Base-by-base conservation (phyloP, 1,140 invertebrate species). In the Apis cerana region DNA sequence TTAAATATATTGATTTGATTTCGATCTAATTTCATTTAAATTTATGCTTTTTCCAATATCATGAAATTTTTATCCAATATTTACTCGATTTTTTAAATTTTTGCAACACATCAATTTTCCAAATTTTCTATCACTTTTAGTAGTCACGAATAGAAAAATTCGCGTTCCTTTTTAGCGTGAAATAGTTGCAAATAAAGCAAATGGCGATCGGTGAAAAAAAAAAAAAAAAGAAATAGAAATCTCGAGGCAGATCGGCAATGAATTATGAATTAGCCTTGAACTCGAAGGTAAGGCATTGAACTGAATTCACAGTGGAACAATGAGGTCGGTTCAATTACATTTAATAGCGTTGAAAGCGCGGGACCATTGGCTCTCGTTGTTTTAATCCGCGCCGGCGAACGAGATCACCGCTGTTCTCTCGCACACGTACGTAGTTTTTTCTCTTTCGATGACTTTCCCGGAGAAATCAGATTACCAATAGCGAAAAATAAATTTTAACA, bases 261-360 rank as follows among this genome's bases (percentile, higher is more conserved):
- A 80, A 80, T 67, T 80, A 80, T 80, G 61, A 69, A 82, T 82
- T 76, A 77, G 74, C 74, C 80, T 76, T 82, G 65, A 82, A 76
- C 64, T 76, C 64, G 74, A 68, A 61, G 80, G 43, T 54, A 61
- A 82, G 64, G 56, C 56, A 61, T 69, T 76, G 64, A 69, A 76
- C 74, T 76, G 80, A 54, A 76, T 82, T 76, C 64, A 52, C 27
- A 48, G 23, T 23, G 61, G n/a, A 75, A 82, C 74, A 82, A 82
- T 76, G 74, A 76, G 80, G 74, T 17, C 56, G 65, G 80, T 69
- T 59, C 65, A 82, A 82, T 82, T 82, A 54, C 48, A 50, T 69
- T 69, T 82, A 82, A 82, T 65, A 43, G 59, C 75, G 59, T 78
- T 52, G 81, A 83, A 83, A 83, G 65, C 58, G 67, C 75, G 27